Percentiles rank a stretch among this genome's conserved stretches.
These are phyloP conservation scores for Elysia crispata DNA, from an alignment of 2,888 invertebrate species.

Conservation along the genomic window DNA sequence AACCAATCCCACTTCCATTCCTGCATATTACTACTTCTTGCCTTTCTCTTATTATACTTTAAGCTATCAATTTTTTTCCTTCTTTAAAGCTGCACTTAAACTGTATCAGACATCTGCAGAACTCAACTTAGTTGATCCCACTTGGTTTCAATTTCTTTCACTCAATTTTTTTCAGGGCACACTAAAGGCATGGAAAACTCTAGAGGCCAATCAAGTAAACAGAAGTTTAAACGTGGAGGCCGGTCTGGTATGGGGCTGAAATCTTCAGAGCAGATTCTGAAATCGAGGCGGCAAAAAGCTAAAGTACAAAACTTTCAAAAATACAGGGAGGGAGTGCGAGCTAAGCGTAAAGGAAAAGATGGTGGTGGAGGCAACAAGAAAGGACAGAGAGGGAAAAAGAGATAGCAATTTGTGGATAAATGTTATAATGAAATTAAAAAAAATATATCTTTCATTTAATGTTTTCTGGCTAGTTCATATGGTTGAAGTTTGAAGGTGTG, in stretches of 20 bases:
- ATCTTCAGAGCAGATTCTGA: slow-evolving; percentile 83
- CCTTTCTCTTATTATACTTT: no score
- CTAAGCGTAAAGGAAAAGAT: slow-evolving; percentile 11
- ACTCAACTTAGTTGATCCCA: no score
- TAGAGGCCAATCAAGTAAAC: slow-evolving; percentile 5
- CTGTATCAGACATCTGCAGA: no score
- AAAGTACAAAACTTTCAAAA: slow-evolving; percentile 71
- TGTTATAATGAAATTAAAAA: neutral
- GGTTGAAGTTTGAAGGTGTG: neutral
- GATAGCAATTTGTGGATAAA: neutral
- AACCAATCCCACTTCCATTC: no score
- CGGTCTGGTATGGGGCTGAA: slow-evolving; percentile 77
- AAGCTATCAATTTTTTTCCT: no score
- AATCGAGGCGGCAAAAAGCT: slow-evolving; percentile 70
- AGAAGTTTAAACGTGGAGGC: slow-evolving; percentile 52
- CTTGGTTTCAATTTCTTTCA: no score
- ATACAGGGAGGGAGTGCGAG: neutral
- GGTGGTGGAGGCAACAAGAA: neutral
- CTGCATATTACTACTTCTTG: no score
- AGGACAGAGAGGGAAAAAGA: neutral
- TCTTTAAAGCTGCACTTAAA: no score
- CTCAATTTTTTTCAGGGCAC: slow-evolving; percentile 62
- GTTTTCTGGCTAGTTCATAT: neutral
- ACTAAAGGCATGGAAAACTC: slow-evolving; percentile 55
- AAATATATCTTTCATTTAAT: neutral